Evolutionary conservation across 2,113 vertebrate genomes (phyloP).

Genomic region (Monarcha castaneiventris): DNA sequence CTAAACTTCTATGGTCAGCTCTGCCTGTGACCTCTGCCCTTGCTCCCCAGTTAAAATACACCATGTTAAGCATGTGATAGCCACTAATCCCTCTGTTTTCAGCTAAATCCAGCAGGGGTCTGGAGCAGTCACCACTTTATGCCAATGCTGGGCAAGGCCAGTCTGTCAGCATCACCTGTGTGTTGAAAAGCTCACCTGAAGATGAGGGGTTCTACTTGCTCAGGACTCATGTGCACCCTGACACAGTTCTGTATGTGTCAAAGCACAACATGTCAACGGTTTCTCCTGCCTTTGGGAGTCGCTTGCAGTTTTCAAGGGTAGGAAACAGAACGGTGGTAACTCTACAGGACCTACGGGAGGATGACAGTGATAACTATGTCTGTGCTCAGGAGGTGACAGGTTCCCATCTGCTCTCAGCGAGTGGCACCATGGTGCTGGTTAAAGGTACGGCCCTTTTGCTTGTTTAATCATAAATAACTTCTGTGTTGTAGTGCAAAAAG

Average conservation of each 20-base stretch:
- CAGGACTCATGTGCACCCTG: neutral
- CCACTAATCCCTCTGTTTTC: neutral
- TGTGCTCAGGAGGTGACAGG: neutral
- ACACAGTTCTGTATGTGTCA: neutral
- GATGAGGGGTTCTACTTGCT: neutral
- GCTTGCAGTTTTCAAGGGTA: neutral
- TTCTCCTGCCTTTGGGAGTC: neutral
- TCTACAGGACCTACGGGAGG: neutral
- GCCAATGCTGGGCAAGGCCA: neutral
- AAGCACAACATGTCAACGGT: accelerated
- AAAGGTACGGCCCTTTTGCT: neutral
- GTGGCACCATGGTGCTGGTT: conserved; percentile 20
- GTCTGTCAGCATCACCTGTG: conserved; percentile 15
- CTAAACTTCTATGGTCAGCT: neutral
- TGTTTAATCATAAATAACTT: neutral
- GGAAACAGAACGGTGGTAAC: neutral
- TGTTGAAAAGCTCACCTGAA: accelerated
- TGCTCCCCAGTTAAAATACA: neutral
- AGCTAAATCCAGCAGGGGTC: neutral
- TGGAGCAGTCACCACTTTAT: neutral
- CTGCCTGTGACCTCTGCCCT: neutral
- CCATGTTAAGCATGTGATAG: neutral
- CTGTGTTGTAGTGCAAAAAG: neutral
- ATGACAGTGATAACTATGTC: neutral
- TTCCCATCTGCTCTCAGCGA: accelerated